Conservation (phyloP, 1,140 invertebrate species). For the Samia ricini region DNA sequence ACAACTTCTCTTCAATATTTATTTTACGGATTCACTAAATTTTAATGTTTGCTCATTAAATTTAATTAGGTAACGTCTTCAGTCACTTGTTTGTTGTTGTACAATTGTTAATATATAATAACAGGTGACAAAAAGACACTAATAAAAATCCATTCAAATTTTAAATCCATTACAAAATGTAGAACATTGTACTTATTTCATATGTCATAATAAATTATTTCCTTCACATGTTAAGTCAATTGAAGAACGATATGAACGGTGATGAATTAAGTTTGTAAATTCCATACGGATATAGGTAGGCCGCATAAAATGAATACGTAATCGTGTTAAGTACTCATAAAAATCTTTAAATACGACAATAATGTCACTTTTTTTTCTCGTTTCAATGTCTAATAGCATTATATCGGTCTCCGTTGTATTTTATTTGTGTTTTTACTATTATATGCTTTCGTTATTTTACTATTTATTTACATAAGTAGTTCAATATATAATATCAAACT, state of each 20-base stretch:
- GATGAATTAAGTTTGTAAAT: constrained; percentile 7
- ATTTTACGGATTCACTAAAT: neutral
- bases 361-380: neutral
- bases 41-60: no score
- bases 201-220: no score
- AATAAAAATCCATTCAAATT: neutral
- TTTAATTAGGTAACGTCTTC: no score
- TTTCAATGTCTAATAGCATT: neutral
- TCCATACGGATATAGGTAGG: neutral
- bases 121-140: no score
- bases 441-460: neutral
- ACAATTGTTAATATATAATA: no score
- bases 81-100: no score
- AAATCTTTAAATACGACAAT: constrained; percentile 1
- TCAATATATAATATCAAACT: no score
- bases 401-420: neutral
- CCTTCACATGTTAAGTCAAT: neutral
- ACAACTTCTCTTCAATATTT: neutral
- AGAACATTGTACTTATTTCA: neutral
- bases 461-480: neutral
- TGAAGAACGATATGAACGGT: neutral
- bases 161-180: neutral
- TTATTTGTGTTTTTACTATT: no score
- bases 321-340: neutral
- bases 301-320: constrained; percentile 4